A percentile compares a stretch with the other conserved stretches of the same genome.
These are phyloP conservation scores for Desmophyllum pertusum DNA, from an alignment of 92 coral and sea anemone genomes.

Conservation along the genomic window DNA sequence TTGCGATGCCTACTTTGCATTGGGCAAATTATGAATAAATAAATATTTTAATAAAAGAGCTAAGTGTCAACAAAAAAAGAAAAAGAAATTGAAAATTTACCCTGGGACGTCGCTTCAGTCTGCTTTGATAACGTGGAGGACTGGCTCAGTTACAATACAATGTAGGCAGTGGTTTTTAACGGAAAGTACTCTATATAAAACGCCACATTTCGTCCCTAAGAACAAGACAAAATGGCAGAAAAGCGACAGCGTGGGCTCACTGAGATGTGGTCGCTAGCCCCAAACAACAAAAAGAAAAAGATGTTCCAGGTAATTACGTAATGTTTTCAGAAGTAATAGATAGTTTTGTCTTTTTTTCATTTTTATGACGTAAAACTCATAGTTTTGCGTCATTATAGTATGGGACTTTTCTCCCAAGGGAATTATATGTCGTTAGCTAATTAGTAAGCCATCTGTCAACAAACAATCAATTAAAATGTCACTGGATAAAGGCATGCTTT, in stretches of 20 bases:
- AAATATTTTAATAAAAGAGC: constrained; percentile 23
- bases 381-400: no score
- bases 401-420: no score
- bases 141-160: constrained; percentile 8
- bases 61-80: constrained; percentile 35
- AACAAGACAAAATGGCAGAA: constrained; percentile 40
- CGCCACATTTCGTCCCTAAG: constrained; percentile 15
- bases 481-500: no score
- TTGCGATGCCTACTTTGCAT: constrained; percentile 41
- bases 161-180: constrained; percentile 39
- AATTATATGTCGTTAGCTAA: no score
- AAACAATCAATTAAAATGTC: no score
- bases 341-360: no score
- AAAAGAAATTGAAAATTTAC: constrained; percentile 41
- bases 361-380: no score
- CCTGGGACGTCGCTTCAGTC: constrained; percentile 40
- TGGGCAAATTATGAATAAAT: constrained; percentile 28
- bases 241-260: constrained; percentile 29
- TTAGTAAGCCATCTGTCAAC: no score
- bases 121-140: neutral
- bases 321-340: no score
- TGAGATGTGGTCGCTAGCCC: no score
- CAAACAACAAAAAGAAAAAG: no score
- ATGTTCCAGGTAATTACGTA: no score
- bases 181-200: constrained; percentile 32